These are phyloP conservation scores for Lipophrys pholis DNA, from an alignment of 2,113 vertebrate genomes.

Conservation along the genomic window DNA sequence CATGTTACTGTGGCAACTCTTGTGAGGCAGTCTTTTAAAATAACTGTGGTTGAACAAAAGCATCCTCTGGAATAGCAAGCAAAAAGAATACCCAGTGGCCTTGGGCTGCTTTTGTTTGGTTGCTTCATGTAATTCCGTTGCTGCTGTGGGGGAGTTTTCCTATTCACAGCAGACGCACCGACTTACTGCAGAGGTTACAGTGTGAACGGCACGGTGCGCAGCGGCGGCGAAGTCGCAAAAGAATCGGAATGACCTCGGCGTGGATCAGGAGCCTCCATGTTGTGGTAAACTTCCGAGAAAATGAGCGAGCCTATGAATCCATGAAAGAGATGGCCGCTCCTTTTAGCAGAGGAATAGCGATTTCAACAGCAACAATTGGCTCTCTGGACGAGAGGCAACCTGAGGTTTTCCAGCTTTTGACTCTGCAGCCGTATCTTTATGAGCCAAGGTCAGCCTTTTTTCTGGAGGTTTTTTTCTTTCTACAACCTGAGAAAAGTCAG, in stretches of 20 bases:
- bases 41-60: slow-evolving; percentile 27
- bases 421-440: not conserved
- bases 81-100: slow-evolving; percentile 15
- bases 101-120: slow-evolving; percentile 21
- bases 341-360: not conserved
- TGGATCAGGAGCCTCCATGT: slow-evolving; percentile 11
- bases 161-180: slow-evolving; percentile 4
- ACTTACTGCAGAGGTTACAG: slow-evolving; percentile 2
- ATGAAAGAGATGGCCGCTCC: not conserved
- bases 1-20: slow-evolving; percentile 38
- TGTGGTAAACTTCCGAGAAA: slow-evolving; percentile 27
- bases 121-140: slow-evolving; percentile 25
- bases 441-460: slow-evolving; percentile 13
- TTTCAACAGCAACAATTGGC: slow-evolving; percentile 9
- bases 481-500: slow-evolving; percentile 15
- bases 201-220: slow-evolving; percentile 9
- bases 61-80: slow-evolving; percentile 1
- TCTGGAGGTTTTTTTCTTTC: not conserved
- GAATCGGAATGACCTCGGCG: slow-evolving; percentile 9
- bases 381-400: slow-evolving; percentile 12
- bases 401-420: slow-evolving; percentile 1
- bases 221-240: slow-evolving; percentile 1
- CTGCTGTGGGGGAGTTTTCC: slow-evolving; percentile 3
- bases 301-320: slow-evolving; percentile 6
- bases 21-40: slow-evolving; percentile 12